Evolutionary conservation across 2,797 vertebrate species (phyloP).

Genomic region (Hydrocynus forskahlii): DNA sequence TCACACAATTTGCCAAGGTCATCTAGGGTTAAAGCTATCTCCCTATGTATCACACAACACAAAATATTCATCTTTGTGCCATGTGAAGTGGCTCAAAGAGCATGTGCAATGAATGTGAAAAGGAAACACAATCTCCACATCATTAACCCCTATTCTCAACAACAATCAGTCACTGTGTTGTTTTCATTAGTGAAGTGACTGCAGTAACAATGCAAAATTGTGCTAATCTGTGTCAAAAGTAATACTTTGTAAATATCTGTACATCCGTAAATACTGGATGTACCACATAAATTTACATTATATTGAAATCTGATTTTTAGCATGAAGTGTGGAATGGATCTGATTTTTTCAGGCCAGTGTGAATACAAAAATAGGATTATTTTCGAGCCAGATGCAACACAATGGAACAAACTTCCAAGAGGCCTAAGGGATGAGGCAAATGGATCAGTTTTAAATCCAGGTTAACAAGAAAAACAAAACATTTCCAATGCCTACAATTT

Average conservation of each 20-base stretch:
- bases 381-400: no score
- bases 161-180: neutral
- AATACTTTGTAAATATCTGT: neutral
- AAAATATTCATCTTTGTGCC: constrained; percentile 37
- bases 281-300: neutral
- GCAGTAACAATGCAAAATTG: neutral
- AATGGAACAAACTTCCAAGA: no score
- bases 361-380: no score
- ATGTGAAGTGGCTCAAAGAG: constrained; percentile 5
- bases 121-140: neutral
- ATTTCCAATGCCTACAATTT: no score
- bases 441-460: no score
- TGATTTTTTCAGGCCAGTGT: neutral
- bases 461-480: no score
- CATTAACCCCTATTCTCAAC: constrained; percentile 6
- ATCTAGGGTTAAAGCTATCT: constrained; percentile 34
- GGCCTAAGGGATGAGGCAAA: no score
- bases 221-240: neutral
- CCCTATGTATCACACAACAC: constrained; percentile 4
- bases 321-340: neutral
- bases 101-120: neutral
- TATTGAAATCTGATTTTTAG: neutral
- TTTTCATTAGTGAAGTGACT: constrained; percentile 3
- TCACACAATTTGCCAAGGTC: constrained; percentile 55
- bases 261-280: neutral